Conservation (phyloP, 2,113 vertebrate genomes). For the Danionella cerebrum region DNA sequence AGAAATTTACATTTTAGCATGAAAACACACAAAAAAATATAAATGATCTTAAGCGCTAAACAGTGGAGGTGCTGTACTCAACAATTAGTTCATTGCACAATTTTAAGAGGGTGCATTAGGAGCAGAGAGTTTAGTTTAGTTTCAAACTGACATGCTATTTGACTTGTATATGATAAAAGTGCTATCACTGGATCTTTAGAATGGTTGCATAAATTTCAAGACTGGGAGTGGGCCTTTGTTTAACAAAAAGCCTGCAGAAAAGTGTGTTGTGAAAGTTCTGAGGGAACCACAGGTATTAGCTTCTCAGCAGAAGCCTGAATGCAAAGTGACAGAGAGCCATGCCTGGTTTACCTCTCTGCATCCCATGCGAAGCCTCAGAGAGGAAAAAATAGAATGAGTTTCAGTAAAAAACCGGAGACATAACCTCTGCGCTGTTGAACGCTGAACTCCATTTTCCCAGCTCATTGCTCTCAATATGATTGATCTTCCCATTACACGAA, state of each 20-base stretch:
- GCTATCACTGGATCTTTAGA: too few relatives aligned
- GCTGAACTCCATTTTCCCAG: slow-evolving; percentile 10
- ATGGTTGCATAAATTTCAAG: slow-evolving; percentile 14
- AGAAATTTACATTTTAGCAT: too few relatives aligned
- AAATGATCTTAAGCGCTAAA: too few relatives aligned
- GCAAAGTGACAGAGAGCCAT: not conserved
- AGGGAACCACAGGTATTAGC: slow-evolving; percentile 11
- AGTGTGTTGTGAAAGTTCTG: slow-evolving; percentile 3
- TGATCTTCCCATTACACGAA: slow-evolving; percentile 8
- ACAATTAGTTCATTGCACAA: too few relatives aligned
- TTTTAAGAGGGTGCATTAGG: too few relatives aligned
- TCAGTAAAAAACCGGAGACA: slow-evolving; percentile 5
- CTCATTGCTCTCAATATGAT: slow-evolving; percentile 19
- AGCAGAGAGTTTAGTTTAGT: too few relatives aligned
- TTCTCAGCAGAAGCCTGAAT: not conserved
- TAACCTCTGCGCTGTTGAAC: slow-evolving; percentile 3
- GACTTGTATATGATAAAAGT: too few relatives aligned
- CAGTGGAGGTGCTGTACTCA: too few relatives aligned
- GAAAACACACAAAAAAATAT: too few relatives aligned
- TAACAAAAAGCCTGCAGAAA: not conserved
- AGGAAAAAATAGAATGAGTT: slow-evolving; percentile 8
- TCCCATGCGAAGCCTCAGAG: not conserved
- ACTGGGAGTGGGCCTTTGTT: too few relatives aligned
- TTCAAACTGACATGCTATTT: too few relatives aligned
- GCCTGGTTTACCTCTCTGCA: slow-evolving; percentile 2